Evolutionary conservation across 2,888 invertebrate species (phyloP).

Genomic region (Byasa hedistus): DNA sequence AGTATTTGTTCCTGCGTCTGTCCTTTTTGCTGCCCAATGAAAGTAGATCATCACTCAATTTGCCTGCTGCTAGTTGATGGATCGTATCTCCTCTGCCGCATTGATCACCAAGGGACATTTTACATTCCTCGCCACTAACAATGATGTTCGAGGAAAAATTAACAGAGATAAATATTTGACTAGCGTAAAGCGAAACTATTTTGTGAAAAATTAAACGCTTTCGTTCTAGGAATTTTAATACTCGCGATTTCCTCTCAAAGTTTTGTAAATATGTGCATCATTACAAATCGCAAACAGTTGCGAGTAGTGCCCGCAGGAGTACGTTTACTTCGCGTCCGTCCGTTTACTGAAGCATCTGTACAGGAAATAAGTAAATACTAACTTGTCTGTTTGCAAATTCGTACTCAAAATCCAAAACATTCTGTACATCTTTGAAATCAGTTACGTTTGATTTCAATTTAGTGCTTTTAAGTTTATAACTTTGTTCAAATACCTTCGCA

Average conservation of each 20-base stretch:
- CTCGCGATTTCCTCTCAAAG: not conserved
- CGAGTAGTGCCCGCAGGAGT: not conserved
- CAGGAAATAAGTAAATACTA: slow-evolving; percentile 1
- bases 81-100: no score
- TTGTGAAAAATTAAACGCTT: not conserved
- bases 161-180: not conserved
- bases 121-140: not conserved
- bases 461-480: no score
- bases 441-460: not conserved
- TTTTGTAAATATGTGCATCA: not conserved
- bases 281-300: not conserved
- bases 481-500: no score
- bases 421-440: no score
- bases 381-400: not conserved
- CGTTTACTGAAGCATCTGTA: not conserved
- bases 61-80: no score
- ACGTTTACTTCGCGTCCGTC: not conserved
- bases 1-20: no score
- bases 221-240: not conserved
- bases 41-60: no score
- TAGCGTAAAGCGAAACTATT: not conserved
- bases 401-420: not conserved
- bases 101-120: no score
- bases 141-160: not conserved
- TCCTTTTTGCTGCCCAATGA: no score